phyloP scores from a whole-genome alignment of 2,113 vertebrate species.

The Anthoscopus minutus region DNA sequence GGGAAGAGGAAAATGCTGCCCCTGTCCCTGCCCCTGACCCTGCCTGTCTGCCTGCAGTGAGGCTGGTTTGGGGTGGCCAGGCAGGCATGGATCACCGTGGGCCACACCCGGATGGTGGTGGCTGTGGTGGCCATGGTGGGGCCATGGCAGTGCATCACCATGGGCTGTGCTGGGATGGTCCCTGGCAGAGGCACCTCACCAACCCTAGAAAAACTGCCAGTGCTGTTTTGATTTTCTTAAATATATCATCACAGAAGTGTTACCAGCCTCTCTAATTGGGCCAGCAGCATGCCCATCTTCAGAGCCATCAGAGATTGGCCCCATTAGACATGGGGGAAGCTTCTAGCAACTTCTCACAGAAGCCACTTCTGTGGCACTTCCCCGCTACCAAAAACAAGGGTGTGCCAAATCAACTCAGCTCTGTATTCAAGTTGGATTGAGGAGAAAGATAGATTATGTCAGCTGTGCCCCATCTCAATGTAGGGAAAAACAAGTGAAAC shows the following conservation, averaged over 20 bases:
- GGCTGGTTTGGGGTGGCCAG: not conserved
- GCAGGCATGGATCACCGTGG: not conserved
- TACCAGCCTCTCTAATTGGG: not conserved
- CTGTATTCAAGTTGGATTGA: fast-evolving
- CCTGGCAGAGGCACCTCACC: fast-evolving
- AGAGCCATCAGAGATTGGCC: not conserved
- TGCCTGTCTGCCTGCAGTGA: fast-evolving
- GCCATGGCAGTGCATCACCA: not conserved
- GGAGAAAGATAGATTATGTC: not conserved
- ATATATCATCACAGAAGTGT: not conserved
- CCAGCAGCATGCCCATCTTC: not conserved
- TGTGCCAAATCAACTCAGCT: not conserved
- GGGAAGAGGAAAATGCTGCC: not conserved
- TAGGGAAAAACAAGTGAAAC: not conserved
- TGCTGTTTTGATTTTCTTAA: not conserved
- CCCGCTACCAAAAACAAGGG: not conserved
- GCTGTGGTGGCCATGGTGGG: not conserved
- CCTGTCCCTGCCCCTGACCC: too few species aligned
- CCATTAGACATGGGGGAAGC: too few species aligned
- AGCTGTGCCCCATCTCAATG: not conserved
- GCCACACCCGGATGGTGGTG: not conserved
- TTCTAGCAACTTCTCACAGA: not conserved
- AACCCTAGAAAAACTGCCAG: not conserved
- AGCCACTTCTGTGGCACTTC: not conserved
- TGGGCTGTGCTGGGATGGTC: not conserved